phyloP scores from a whole-genome alignment of 2,113 vertebrate species.

The Rhineura floridana region DNA sequence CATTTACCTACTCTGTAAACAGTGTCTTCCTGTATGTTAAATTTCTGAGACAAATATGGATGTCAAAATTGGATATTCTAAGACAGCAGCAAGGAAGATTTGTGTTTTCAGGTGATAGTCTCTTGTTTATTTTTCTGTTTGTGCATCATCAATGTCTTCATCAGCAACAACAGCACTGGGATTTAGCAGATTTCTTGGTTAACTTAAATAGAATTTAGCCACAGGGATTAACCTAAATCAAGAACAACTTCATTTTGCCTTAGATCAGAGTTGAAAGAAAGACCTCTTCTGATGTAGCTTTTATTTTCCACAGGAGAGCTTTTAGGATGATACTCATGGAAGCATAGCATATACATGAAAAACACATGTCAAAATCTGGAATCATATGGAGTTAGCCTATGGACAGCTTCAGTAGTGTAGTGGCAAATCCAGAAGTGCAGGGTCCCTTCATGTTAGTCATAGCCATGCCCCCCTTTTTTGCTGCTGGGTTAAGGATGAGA shows the following conservation, averaged over 20 bases:
- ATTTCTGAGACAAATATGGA: not conserved
- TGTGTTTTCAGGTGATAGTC: constrained; percentile 15
- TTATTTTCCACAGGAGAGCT: not conserved
- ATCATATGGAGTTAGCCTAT: not conserved
- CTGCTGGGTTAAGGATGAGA: too few species aligned
- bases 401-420: too few species aligned
- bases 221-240: not conserved
- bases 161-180: not conserved
- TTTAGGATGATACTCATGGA: not conserved
- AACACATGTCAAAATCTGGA: not conserved
- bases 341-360: too few species aligned
- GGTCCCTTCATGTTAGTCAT: too few species aligned
- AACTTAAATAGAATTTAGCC: not conserved
- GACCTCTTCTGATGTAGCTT: not conserved
- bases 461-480: too few species aligned
- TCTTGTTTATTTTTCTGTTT: constrained; percentile 6
- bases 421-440: too few species aligned
- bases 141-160: not conserved
- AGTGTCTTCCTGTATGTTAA: not conserved
- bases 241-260: not conserved
- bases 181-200: not conserved
- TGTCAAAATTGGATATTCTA: not conserved
- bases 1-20: not conserved
- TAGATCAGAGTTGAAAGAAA: not conserved
- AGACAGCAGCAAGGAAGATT: not conserved